Percentiles rank a stretch among this genome's conserved stretches.
These are phyloP conservation scores for Dreissena rostriformis DNA, from an alignment of 1,140 invertebrate species.

Conservation along the genomic window DNA sequence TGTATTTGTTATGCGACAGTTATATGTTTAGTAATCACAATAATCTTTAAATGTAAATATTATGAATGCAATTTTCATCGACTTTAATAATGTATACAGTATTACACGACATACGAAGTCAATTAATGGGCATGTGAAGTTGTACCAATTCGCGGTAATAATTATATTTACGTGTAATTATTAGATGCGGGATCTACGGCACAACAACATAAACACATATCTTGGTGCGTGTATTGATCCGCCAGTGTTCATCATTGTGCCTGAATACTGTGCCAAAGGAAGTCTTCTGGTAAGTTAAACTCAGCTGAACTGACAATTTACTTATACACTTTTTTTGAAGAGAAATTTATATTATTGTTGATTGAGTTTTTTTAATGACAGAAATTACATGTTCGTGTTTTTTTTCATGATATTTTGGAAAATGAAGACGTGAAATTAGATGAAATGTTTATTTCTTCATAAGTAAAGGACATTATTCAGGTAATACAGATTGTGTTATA, in stretches of 20 bases:
- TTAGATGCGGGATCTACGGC: slow-evolving; percentile 91
- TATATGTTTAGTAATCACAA: too few relatives aligned
- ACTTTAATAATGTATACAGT: too few relatives aligned
- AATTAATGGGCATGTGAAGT: too few relatives aligned
- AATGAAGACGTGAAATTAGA: slow-evolving; percentile 96
- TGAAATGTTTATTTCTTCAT: slow-evolving; percentile 93
- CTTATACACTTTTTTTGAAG: background rate
- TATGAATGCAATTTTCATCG: too few relatives aligned
- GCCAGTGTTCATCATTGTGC: slow-evolving; percentile 91
- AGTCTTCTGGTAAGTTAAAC: slow-evolving; percentile 82
- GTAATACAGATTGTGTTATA: slow-evolving; percentile 83
- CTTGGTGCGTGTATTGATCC: slow-evolving; percentile 96
- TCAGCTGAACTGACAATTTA: background rate
- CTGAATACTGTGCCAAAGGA: slow-evolving; percentile 94
- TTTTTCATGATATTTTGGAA: slow-evolving; percentile 91
- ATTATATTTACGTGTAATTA: background rate
- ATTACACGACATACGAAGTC: too few relatives aligned
- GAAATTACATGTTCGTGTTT: slow-evolving; percentile 3
- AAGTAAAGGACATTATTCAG: slow-evolving; percentile 84
- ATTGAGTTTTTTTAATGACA: background rate
- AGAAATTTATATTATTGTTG: background rate
- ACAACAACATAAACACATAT: slow-evolving; percentile 98
- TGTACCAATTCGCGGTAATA: too few relatives aligned
- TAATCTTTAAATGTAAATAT: too few relatives aligned
- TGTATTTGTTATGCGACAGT: too few relatives aligned